A percentile compares a stretch with the other conserved stretches of the same genome.
Evolutionary conservation across 1,140 invertebrate genomes (phyloP).

Genomic region (Drosophila micromelanica): DNA sequence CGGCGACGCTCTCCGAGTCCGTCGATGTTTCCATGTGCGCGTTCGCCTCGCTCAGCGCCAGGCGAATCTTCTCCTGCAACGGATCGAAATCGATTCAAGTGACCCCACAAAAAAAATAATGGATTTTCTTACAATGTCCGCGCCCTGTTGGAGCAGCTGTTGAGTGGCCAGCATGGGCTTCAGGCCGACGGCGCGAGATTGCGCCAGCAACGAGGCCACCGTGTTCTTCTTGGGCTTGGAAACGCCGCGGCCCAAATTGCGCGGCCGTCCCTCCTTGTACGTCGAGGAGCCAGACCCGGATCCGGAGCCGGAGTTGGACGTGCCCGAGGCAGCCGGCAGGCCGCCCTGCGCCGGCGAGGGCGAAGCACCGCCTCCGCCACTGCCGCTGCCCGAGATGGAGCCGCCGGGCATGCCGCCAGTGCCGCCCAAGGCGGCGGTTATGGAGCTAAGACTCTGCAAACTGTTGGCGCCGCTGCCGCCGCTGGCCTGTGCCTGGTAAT

Average conservation of each 20-base stretch:
- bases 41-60: constrained; percentile 85
- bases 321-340: constrained; percentile 14
- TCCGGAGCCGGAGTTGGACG: constrained; percentile 37
- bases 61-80: constrained; percentile 85
- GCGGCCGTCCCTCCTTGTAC: constrained; percentile 89
- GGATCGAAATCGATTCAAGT: background rate
- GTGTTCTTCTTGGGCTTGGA: constrained; percentile 96
- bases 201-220: constrained; percentile 93
- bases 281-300: constrained; percentile 59
- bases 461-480: constrained; percentile 55
- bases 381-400: constrained; percentile 62
- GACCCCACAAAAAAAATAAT: background rate
- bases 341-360: constrained; percentile 56
- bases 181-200: constrained; percentile 91
- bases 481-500: constrained; percentile 52
- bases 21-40: constrained; percentile 85
- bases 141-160: constrained; percentile 84
- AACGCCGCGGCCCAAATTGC: constrained; percentile 92
- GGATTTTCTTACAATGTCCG: constrained; percentile 78
- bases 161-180: constrained; percentile 86
- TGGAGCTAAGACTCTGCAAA: constrained; percentile 83
- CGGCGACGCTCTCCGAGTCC: constrained; percentile 86
- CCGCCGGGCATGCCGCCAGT: constrained; percentile 69
- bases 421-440: constrained; percentile 80
- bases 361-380: constrained; percentile 45